Base-by-base conservation (phyloP, 2,888 invertebrate species). In the Spilarctia lutea region DNA sequence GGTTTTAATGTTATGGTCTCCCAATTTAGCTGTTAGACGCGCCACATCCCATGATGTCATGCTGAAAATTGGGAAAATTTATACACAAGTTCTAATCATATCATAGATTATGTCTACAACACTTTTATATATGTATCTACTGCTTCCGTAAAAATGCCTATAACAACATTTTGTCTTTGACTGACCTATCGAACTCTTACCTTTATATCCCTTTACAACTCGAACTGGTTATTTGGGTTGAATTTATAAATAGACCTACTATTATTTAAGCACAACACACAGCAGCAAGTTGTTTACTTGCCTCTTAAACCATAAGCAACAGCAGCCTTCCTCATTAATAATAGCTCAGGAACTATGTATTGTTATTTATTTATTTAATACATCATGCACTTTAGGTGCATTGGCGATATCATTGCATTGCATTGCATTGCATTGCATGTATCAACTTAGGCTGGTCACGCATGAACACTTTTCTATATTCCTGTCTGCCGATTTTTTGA, bases 11-110 rank as follows among this genome's bases (percentile, higher is more conserved):
- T 98, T 98, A 90, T 98, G 97, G 90, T 98, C 98, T 16, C 98
- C 98, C 27, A 98, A 95, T 81, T 98, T 96, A 0, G 98, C 98
- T 2, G 98, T 98, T 74, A 98, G 88, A 72, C 98, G 96, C 0
- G 98, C 98, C 0, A 98, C 98, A 89, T 98, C 98, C 97, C 98
- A 98, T 1, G 98, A 98, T 72, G 97, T 98, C 98, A 98, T 98
- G 85, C 98, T 98, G 89, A 63, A 85, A 88, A 72, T 65, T 0
- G 18, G 24, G n/a, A 20, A 56, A 56, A 56, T 56, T n/a, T 7
- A 1, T 60, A 60, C 4, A 4, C 30, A 16, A 42, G 52, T 20
- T 24, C 20, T 52, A 56, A 56, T 10, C 11, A 11, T 56, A 56
- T n/a, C 8, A 56, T 56, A 56, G 24, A 52, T 8, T 48, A 48